These are phyloP conservation scores for Ethmia dodecea DNA, from an alignment of 2,888 invertebrate genomes.

Conservation along the genomic window DNA sequence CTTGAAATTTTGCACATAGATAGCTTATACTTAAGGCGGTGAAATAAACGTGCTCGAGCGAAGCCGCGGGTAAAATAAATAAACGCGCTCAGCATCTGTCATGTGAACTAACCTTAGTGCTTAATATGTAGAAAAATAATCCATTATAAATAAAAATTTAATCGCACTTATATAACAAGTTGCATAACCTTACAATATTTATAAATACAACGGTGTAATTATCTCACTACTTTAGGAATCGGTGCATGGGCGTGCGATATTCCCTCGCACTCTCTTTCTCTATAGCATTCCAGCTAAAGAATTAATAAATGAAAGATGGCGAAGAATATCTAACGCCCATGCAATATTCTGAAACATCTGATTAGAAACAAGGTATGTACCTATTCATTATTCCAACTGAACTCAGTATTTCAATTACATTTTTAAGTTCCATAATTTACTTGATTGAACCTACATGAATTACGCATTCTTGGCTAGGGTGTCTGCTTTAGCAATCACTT, in stretches of 20 bases:
- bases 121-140: no score
- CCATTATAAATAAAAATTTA: no score
- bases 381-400: not conserved
- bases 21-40: no score
- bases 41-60: no score
- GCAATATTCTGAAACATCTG: no score
- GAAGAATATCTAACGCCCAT: not conserved
- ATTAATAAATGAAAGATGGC: not conserved
- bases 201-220: constrained; percentile 9
- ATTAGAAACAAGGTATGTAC: no score
- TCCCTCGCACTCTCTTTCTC: constrained; percentile 1
- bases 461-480: constrained; percentile 77
- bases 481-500: constrained; percentile 91
- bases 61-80: no score
- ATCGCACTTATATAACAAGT: constrained; percentile 9
- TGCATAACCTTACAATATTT: constrained; percentile 7
- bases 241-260: not conserved
- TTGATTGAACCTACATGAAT: no score
- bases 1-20: no score
- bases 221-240: constrained; percentile 6
- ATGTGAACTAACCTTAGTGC: no score
- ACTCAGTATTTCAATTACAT: no score
- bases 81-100: no score
- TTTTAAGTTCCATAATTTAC: not conserved
- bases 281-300: constrained; percentile 2